Percentiles rank a stretch among this genome's conserved stretches.
phyloP scores from a whole-genome alignment of 92 coral and sea anemone genomes.

The Zoanthus gigantus region DNA sequence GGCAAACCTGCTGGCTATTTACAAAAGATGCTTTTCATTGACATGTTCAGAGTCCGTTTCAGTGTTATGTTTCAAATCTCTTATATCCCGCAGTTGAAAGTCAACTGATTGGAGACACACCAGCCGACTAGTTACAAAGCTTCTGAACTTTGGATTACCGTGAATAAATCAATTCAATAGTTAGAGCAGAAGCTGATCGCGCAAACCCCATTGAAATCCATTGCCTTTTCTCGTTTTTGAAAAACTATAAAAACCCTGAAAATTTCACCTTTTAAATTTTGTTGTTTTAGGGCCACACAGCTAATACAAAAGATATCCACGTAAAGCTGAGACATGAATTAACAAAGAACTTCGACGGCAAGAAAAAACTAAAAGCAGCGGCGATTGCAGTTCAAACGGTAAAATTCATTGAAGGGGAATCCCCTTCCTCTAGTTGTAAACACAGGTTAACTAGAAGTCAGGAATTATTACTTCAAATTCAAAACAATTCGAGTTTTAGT shows the following conservation, averaged over 20 bases:
- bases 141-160: too few species aligned
- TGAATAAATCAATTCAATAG: too few species aligned
- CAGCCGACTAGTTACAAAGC: too few species aligned
- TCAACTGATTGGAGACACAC: too few species aligned
- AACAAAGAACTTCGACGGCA: conserved; percentile 91
- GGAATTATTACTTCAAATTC: conserved; percentile 17
- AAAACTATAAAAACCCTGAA: not conserved
- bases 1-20: too few species aligned
- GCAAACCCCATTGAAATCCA: too few species aligned
- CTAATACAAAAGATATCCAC: conserved; percentile 88
- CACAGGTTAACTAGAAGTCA: conserved; percentile 39
- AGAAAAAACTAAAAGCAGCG: conserved; percentile 83
- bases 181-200: too few species aligned
- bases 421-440: conserved; percentile 26
- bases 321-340: conserved; percentile 83
- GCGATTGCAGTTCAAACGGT: conserved; percentile 94
- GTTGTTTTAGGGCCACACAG: conserved; percentile 84
- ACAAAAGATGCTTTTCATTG: too few species aligned
- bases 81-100: too few species aligned
- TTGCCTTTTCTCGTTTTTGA: too few species aligned
- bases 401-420: conserved; percentile 74
- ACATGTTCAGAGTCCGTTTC: too few species aligned
- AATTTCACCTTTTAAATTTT: not conserved
- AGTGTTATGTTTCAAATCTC: too few species aligned
- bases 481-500: conserved; percentile 6